These are phyloP conservation scores for Parnassius mnemosyne DNA, from an alignment of 2,888 invertebrate species.

Conservation along the genomic window DNA sequence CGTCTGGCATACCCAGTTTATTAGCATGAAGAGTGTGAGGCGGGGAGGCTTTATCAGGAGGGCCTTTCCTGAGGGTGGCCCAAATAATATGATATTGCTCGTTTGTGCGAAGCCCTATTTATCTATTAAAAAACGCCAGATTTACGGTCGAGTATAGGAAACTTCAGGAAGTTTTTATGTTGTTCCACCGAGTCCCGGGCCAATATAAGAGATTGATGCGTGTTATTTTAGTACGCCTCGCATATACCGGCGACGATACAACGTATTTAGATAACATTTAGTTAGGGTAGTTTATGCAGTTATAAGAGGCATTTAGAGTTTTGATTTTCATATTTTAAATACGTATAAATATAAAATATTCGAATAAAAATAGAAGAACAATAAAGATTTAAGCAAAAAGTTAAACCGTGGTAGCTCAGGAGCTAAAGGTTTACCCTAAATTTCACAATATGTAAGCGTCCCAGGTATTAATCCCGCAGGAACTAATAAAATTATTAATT, in stretches of 20 bases:
- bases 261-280: constrained; percentile 32
- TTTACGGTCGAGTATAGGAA: constrained; percentile 74
- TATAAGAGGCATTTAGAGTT: constrained; percentile 4
- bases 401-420: no score
- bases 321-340: background rate
- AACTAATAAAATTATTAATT: no score
- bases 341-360: background rate
- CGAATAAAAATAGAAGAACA: no score
- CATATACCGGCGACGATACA: constrained; percentile 40
- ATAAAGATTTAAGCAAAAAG: no score
- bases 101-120: constrained; percentile 80
- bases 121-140: constrained; percentile 80
- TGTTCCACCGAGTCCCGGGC: constrained; percentile 63
- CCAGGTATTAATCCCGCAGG: no score
- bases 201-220: constrained; percentile 75
- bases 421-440: no score
- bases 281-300: constrained; percentile 30
- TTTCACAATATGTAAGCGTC: no score
- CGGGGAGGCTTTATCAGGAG: constrained; percentile 77
- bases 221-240: constrained; percentile 58
- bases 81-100: constrained; percentile 81
- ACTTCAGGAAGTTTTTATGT: constrained; percentile 76
- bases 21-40: constrained; percentile 79
- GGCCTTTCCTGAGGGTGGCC: constrained; percentile 79
- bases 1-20: constrained; percentile 74